These are phyloP conservation scores for Lamellibrachia columna DNA, from an alignment of 2,888 invertebrate genomes.

Conservation along the genomic window DNA sequence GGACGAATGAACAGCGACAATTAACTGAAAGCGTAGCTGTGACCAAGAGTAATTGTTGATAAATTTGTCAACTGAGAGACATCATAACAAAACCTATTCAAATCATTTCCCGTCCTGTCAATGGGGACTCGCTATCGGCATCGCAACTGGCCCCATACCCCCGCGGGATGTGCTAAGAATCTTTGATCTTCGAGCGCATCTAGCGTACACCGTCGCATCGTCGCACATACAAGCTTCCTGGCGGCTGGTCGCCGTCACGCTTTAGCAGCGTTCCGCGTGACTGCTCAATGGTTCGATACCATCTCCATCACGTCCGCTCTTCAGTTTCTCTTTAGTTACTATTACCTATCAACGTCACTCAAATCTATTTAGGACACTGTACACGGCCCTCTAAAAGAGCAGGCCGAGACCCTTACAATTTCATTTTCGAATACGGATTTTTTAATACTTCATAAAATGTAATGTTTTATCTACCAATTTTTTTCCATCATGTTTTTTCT, in stretches of 20 bases:
- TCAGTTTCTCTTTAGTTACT: neutral
- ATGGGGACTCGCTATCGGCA: neutral
- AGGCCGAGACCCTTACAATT: neutral
- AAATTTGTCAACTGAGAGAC: neutral
- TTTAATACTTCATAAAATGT: too few species aligned
- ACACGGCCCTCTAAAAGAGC: neutral
- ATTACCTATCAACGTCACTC: neutral
- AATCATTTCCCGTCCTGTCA: neutral
- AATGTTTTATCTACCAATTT: too few species aligned
- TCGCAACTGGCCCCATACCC: neutral
- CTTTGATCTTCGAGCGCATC: neutral
- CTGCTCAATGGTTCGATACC: neutral
- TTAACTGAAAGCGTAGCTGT: neutral
- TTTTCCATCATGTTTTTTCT: too few species aligned
- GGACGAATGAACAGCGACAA: neutral
- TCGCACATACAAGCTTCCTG: neutral
- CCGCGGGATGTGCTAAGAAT: neutral
- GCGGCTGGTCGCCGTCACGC: neutral
- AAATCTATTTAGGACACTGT: neutral
- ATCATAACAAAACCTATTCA: neutral
- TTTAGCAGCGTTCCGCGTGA: constrained; percentile 9
- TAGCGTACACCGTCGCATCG: neutral
- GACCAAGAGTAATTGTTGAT: neutral
- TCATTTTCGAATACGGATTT: neutral
- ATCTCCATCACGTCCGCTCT: neutral